Evolutionary conservation across 2,888 invertebrate genomes (phyloP), one percentile per base, ranked within the genome.

Genomic region (Prosapia bicincta): DNA sequence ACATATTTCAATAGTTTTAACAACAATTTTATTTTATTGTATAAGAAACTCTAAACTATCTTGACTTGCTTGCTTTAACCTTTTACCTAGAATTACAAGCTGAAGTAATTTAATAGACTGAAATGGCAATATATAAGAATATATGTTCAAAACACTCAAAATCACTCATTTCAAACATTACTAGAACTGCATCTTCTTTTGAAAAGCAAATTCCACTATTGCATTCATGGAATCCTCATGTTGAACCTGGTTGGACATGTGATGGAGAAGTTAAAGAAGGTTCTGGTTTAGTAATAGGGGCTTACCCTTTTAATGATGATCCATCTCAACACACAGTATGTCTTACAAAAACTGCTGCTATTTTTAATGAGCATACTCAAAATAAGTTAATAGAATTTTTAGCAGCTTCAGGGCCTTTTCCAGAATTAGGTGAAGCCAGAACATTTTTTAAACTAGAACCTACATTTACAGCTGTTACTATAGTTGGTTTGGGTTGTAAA

Each of bases 401-500:
- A 54, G 75, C 72, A 72, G 71, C 72, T 3, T 71, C 78, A 13
- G 85, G 85, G 81, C 89, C 84, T 81, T 89, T 84, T 78, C 88
- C 86, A 84, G 87, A 77, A 83, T 85, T 85, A 82, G 90, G 83
- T 82, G 89, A 85, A 85, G 88, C 86, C 2, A 86, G 92, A 79
- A 85, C 91, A 13, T 89, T 92, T 81, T 92, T 88, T 82, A 90
- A 89, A 79, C 82, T 92, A 26, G 91, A 91, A 79, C 86, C 88
- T 0, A 86, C 88, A 26, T 93, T 89, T 82, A 88, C 88, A 0
- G 89, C 88, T 43, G 90, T 94, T 0, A 92, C 91, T 7, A 88
- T 95, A 7, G 91, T 91, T 15, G 93, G 93, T 20, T 85, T 95
- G 30, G 94, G 94, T 3, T 86, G 88, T 74, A 89, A 91, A 82